These are phyloP conservation scores for Manduca sexta DNA, from an alignment of 1,140 invertebrate species.

Conservation along the genomic window DNA sequence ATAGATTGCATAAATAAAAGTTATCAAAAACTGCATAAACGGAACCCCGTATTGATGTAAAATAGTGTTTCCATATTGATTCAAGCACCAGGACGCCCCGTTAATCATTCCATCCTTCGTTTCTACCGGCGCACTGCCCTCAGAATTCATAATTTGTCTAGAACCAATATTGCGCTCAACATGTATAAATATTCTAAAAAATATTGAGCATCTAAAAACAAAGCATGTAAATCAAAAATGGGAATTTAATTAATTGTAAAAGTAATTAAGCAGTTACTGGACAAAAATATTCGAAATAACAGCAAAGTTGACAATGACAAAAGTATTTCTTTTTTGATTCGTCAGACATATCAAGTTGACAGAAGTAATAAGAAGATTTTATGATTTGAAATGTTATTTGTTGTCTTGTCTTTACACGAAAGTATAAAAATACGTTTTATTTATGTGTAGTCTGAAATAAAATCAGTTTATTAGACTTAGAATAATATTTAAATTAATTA, in stretches of 20 bases:
- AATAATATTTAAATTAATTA: no score
- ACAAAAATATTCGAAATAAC: conserved; percentile 1
- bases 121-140: conserved; percentile 1
- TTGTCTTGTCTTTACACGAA: no score
- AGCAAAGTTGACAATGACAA: conserved; percentile 1
- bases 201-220: no score
- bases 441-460: no score
- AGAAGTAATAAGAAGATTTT: neutral
- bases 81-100: conserved; percentile 16
- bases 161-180: conserved; percentile 1
- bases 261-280: conserved; percentile 6
- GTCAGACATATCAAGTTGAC: neutral
- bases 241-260: no score
- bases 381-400: no score
- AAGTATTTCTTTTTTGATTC: no score
- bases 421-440: no score
- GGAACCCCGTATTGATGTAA: conserved; percentile 32
- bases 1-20: conserved; percentile 33
- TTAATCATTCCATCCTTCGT: conserved; percentile 10
- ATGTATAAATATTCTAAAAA: no score
- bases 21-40: conserved; percentile 28
- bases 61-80: conserved; percentile 27
- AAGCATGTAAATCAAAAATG: no score
- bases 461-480: no score
- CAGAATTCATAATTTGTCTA: conserved; percentile 16